phyloP scores from a whole-genome alignment of 2,888 invertebrate genomes.

The Spodoptera exigua region DNA sequence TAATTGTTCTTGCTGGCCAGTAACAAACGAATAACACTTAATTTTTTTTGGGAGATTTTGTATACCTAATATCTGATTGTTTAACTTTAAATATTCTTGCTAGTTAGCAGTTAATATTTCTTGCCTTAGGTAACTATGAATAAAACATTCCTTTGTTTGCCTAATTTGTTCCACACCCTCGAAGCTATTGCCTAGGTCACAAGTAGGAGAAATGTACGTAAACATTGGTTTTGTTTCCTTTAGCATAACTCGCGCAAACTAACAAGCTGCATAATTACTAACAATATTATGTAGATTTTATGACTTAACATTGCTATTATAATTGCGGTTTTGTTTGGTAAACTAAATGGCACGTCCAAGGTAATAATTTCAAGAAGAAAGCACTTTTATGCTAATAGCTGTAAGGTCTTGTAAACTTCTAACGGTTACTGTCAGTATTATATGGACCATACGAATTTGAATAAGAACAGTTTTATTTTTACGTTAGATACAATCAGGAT shows the following conservation, averaged over 20 bases:
- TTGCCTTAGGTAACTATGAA: constrained; percentile 39
- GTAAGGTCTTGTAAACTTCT: neutral
- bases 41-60: constrained; percentile 6
- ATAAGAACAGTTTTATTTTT: constrained; percentile 1
- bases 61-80: constrained; percentile 9
- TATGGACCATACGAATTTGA: neutral
- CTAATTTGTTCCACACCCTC: constrained; percentile 33
- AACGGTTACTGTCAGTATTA: no score
- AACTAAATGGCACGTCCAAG: no score
- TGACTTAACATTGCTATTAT: neutral
- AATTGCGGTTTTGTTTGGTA: no score
- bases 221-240: constrained; percentile 28
- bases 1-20: neutral
- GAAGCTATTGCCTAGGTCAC: constrained; percentile 27
- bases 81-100: constrained; percentile 23
- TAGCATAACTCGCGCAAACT: neutral
- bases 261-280: constrained; percentile 2
- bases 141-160: constrained; percentile 28
- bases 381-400: no score
- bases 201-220: constrained; percentile 11
- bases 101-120: constrained; percentile 20
- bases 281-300: constrained; percentile 9
- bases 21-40: neutral
- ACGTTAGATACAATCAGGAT: constrained; percentile 39
- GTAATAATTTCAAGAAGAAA: no score